These are phyloP conservation scores for Anthophora plumipes DNA, from an alignment of 2,888 invertebrate species.

Conservation along the genomic window DNA sequence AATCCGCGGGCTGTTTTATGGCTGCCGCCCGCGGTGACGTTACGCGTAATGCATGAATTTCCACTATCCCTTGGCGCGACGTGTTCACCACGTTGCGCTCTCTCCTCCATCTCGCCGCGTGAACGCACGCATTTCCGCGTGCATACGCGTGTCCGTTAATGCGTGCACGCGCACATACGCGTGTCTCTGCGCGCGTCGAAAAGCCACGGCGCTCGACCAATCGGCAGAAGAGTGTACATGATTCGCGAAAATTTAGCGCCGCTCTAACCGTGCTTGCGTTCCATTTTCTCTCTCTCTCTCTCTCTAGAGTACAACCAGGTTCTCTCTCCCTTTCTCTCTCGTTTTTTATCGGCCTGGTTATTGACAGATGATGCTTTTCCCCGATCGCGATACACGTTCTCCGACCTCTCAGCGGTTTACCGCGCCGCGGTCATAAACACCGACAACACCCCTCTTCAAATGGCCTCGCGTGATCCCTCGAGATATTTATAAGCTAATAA, in stretches of 20 bases:
- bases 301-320: not conserved
- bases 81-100: constrained; percentile 1
- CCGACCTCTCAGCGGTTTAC: constrained; percentile 64
- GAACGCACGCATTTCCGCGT: not conserved
- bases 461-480: constrained; percentile 35
- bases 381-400: constrained; percentile 65
- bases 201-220: constrained; percentile 21
- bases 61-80: constrained; percentile 44
- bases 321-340: constrained; percentile 35
- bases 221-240: constrained; percentile 40
- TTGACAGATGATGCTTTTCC: constrained; percentile 76
- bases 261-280: constrained; percentile 39
- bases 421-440: constrained; percentile 62
- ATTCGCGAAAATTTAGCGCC: constrained; percentile 54
- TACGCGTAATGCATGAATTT: constrained; percentile 73
- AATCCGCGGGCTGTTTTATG: constrained; percentile 82
- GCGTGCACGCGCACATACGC: not conserved
- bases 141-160: not conserved
- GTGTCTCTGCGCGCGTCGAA: not conserved
- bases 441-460: constrained; percentile 56
- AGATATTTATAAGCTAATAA: constrained; percentile 40
- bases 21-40: constrained; percentile 78
- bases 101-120: constrained; percentile 12
- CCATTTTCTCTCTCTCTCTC: not conserved
- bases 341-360: constrained; percentile 70